Percentiles rank a stretch among this genome's conserved stretches.
Conservation (phyloP, 2,888 invertebrate genomes). For the Parelbella ahira region DNA sequence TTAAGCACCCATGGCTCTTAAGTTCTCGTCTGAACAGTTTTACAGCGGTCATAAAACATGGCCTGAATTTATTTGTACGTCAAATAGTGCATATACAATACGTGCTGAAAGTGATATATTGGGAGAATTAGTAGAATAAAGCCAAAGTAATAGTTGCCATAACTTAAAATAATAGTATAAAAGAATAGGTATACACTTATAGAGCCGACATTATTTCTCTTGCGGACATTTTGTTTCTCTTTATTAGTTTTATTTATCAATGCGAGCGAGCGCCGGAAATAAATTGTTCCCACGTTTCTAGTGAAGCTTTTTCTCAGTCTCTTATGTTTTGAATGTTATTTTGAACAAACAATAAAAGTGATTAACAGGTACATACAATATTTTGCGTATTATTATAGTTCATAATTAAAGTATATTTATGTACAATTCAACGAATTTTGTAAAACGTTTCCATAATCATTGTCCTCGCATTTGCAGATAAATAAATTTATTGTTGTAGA, state of each 20-base stretch:
- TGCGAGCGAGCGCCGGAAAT: conserved; percentile 54
- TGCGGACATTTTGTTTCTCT: conserved; percentile 67
- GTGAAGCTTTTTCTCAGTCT: conserved; percentile 24
- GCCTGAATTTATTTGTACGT: background rate
- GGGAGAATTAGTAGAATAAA: too few species aligned
- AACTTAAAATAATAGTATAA: conserved; percentile 26
- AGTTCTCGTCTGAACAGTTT: conserved; percentile 11
- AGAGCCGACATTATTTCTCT: conserved; percentile 58
- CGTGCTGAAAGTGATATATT: too few species aligned
- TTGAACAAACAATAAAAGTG: too few species aligned
- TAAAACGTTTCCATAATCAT: too few species aligned
- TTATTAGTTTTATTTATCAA: conserved; percentile 72
- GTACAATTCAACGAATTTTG: too few species aligned
- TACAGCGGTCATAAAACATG: conserved; percentile 10
- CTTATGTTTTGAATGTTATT: conserved; percentile 20
- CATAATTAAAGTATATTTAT: too few species aligned
- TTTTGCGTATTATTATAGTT: too few species aligned
- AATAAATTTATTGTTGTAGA: too few species aligned
- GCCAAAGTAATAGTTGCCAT: too few species aligned
- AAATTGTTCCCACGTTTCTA: conserved; percentile 52
- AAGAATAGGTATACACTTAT: conserved; percentile 41
- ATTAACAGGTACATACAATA: too few species aligned
- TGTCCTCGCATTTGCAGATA: too few species aligned
- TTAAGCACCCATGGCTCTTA: conserved; percentile 7
- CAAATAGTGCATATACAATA: background rate